Base-by-base conservation (phyloP, 2,113 vertebrate genomes). In the Syngnathus floridae region DNA sequence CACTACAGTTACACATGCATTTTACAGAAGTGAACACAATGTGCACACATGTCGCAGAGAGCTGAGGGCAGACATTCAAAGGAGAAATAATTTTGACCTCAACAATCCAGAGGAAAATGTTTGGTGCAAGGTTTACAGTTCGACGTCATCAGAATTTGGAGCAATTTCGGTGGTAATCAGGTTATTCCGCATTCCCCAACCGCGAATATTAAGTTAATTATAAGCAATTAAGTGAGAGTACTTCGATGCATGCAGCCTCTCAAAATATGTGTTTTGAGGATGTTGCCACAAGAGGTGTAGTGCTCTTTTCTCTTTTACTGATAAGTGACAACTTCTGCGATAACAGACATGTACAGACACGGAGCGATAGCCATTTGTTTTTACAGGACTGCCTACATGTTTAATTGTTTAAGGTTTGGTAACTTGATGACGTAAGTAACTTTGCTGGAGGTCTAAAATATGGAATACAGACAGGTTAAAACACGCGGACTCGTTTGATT, bases 91-190 rank as follows among this genome's bases (percentile, higher is more conserved):
- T 31, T 31, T 31, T 31, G 26, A 31, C 2, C 26, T 31, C 26
- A 31, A 31, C 26, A 14, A 48, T 48, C 16, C 48, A 49, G 17
- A n/a, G 48, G 16, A 49, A 49, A 40, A 40, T 9, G 7, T 45
- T 45, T 54, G 21, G 51, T 12, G 22, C 21, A 56, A 56, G 6
- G 8, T 64, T 69, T 48, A 52, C 40, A 21, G 38, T 66, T 69
- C 14, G 13, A 41, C 40, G 40, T 41, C 9, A 41, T 13, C 40
- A 12, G 40, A 41, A 41, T 9, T 41, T 12, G 40, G 40, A 41
- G 11, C 12, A 41, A 11, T 41, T 41, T 10, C 3, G 40, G 10
- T 41, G 10, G 40, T 45, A 45, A 45, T 45, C 13, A 17, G 43
- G 13, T 45, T 45, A 13, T 5, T 13, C 43, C 43, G 5, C 43